Base-by-base conservation (phyloP, 2,113 vertebrate species). In the Semnornis frantzii region DNA sequence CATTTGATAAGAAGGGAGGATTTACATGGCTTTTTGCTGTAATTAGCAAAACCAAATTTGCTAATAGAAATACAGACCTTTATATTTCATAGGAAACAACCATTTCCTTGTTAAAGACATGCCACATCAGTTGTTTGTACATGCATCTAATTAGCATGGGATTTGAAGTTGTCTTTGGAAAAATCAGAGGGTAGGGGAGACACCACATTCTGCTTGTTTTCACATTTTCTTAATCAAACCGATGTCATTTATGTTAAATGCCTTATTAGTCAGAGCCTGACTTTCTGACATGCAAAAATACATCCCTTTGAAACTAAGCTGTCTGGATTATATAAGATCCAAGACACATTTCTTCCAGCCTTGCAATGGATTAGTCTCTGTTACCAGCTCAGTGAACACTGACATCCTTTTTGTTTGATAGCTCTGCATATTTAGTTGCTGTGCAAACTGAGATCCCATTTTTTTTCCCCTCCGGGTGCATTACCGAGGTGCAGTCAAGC, bases 311-410 rank as follows among this genome's bases (percentile, higher is more conserved):
- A 89, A 88, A 87, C 24, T 68, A 80, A 92, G 23, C 23, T 55
- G 27, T 20, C 48, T 0, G 2, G 82, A 85, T 90, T 96, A 95
- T 74, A 42, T 66, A 91, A 89, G 16, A 88, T 37, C 25, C 19
- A 60, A 89, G 85, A 77, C 20, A 87, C 19, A 27, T 89, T 93
- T 96, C 62, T 92, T 86, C 34, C 28, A 83, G 84, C 11, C 39
- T 91, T 92, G 39, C 34, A 58, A 44, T 42, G 71, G 89, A 91
- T 94, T 96, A 92, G 65, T 58, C 52, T 77, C 54, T 75, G 48
- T 87, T 93, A 79, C 66, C 57, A 83, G 59, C n/a, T 92, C 80
- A 84, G 37, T 73, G 74, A 85, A 55, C 25, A 21, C 30, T 88
- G 76, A 68, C 71, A 89, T 82, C 15, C 42, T 66, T 89, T 85